Percentiles rank a stretch among this genome's conserved stretches.
phyloP scores from a whole-genome alignment of 2,888 invertebrate genomes.

The Rhimphoctona megacephalus region DNA sequence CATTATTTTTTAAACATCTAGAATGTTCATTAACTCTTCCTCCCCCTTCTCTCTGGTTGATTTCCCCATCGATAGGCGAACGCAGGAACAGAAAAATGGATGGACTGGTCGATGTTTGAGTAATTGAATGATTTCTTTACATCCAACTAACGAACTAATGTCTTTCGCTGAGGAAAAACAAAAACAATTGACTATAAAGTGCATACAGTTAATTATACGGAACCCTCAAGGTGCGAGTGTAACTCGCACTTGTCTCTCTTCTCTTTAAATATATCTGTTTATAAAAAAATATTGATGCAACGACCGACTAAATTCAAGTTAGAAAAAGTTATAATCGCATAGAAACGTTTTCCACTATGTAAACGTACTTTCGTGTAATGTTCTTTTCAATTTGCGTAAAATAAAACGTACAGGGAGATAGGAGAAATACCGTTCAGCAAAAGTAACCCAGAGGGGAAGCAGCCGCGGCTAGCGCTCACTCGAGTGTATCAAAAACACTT shows the following conservation, averaged over 20 bases:
- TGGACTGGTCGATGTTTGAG: background rate
- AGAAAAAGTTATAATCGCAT: background rate
- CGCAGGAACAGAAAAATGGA: too few relatives aligned
- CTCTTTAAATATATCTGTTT: background rate
- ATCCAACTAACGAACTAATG: too few relatives aligned
- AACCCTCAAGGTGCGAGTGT: too few relatives aligned
- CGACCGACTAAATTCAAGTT: background rate
- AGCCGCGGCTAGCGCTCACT: background rate
- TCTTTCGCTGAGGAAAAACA: too few relatives aligned
- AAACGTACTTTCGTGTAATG: background rate
- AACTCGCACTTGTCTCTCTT: too few relatives aligned
- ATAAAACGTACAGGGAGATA: background rate
- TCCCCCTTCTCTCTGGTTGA: too few relatives aligned
- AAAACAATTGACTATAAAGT: too few relatives aligned
- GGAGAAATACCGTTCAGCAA: background rate
- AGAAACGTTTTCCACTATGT: background rate
- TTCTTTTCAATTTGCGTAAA: background rate
- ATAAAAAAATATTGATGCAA: background rate
- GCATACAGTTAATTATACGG: too few relatives aligned
- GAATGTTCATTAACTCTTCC: too few relatives aligned
- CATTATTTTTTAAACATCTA: too few relatives aligned
- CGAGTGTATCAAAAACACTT: background rate
- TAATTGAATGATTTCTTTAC: too few relatives aligned
- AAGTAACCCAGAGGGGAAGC: background rate
- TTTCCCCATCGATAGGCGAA: too few relatives aligned